Conservation (phyloP, 64 coral and sea anemone genomes). For the Porites australiensis region DNA sequence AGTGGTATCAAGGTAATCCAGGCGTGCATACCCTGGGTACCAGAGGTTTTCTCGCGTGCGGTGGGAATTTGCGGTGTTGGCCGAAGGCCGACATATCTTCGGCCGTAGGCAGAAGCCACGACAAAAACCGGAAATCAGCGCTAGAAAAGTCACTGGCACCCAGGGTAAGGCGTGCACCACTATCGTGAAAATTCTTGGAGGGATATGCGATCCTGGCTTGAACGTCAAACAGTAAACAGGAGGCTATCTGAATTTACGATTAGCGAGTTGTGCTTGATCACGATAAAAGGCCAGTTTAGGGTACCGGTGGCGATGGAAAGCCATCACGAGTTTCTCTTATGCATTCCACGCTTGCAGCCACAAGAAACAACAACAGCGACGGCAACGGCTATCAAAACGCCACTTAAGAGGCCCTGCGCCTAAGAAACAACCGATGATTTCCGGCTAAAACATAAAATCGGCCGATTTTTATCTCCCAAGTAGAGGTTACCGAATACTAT, state of each 20-base stretch:
- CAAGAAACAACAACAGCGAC: too few relatives aligned
- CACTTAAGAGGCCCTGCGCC: too few relatives aligned
- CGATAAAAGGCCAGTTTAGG: slow-evolving; percentile 20
- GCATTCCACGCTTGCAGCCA: slow-evolving; percentile 44
- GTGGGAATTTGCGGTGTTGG: neutral
- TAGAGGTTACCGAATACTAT: too few relatives aligned
- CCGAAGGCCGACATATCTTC: neutral
- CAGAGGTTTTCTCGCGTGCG: neutral
- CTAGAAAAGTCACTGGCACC: too few relatives aligned
- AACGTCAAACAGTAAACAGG: slow-evolving; percentile 26
- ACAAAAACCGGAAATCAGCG: too few relatives aligned
- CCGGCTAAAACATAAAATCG: too few relatives aligned
- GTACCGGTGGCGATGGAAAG: slow-evolving; percentile 8
- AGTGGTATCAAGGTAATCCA: slow-evolving; percentile 3
- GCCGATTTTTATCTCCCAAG: too few relatives aligned
- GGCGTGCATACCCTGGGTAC: too few relatives aligned
- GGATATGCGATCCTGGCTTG: neutral
- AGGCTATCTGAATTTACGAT: slow-evolving; percentile 34
- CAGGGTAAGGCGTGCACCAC: neutral
- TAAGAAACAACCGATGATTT: too few relatives aligned
- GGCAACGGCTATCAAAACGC: too few relatives aligned
- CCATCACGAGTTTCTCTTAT: slow-evolving; percentile 14
- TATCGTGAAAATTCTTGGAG: neutral
- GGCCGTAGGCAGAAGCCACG: too few relatives aligned
- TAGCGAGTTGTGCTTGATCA: slow-evolving; percentile 20